Percentiles rank a stretch among this genome's conserved stretches.
Evolutionary conservation across 1,140 invertebrate species (phyloP).

Genomic region (Ips typographus): DNA sequence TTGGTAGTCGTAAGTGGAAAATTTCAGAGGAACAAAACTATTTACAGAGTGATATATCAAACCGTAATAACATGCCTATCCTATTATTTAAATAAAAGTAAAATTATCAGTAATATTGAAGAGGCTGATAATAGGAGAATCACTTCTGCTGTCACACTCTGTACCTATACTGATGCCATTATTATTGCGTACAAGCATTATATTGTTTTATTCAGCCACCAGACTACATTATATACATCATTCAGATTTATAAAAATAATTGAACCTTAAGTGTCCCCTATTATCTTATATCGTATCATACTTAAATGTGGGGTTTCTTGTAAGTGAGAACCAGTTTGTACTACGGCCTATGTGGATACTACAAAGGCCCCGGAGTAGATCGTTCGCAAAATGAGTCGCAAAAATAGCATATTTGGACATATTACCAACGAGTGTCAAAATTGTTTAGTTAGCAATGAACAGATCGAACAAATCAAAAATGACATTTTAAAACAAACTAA

Average conservation of each 20-base stretch:
- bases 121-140: conserved; percentile 13
- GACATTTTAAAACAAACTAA: neutral
- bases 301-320: conserved; percentile 23
- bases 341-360: neutral
- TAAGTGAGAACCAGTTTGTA: conserved; percentile 14
- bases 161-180: neutral
- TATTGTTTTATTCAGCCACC: conserved; percentile 28
- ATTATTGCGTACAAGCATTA: conserved; percentile 7
- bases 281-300: conserved; percentile 32
- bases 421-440: conserved; percentile 1
- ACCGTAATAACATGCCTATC: too few relatives aligned
- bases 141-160: neutral
- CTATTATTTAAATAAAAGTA: neutral
- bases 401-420: conserved; percentile 11
- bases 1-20: too few relatives aligned
- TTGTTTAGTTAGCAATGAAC: neutral
- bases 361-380: neutral
- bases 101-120: conserved; percentile 10
- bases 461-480: neutral
- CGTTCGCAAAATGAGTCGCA: conserved; percentile 13
- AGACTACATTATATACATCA: conserved; percentile 17
- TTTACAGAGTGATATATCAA: too few relatives aligned
- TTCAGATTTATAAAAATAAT: conserved; percentile 34
- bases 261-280: conserved; percentile 29
- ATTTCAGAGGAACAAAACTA: too few relatives aligned